These are phyloP conservation scores for Leucophenga montana DNA, from an alignment of 2,888 invertebrate genomes.

Conservation along the genomic window DNA sequence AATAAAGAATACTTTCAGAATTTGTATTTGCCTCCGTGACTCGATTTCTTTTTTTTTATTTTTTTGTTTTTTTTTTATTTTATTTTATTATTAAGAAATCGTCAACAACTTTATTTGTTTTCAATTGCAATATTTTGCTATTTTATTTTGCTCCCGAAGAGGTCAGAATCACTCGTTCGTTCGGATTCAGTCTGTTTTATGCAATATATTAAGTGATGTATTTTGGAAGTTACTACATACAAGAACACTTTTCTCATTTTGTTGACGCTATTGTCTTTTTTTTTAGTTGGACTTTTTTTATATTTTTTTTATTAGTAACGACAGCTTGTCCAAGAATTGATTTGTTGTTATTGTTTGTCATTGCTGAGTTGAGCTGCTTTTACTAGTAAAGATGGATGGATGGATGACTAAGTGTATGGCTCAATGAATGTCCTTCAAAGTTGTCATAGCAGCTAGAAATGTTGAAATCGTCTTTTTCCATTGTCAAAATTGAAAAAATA, in stretches of 20 bases:
- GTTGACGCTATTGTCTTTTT: background rate
- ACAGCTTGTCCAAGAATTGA: slow-evolving; percentile 64
- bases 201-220: slow-evolving; percentile 7
- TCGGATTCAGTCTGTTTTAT: slow-evolving; percentile 1
- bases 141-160: slow-evolving; percentile 21
- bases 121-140: slow-evolving; percentile 63
- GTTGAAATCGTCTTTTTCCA: slow-evolving; percentile 33
- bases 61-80: background rate
- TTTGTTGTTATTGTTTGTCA: slow-evolving; percentile 60
- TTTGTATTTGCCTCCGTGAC: background rate
- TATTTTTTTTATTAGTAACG: slow-evolving; percentile 63
- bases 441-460: slow-evolving; percentile 27
- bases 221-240: slow-evolving; percentile 29
- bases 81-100: slow-evolving; percentile 53
- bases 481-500: slow-evolving; percentile 63
- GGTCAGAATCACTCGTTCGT: no score
- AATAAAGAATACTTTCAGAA: background rate
- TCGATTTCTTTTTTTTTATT: background rate
- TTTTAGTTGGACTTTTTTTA: slow-evolving; percentile 22
- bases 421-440: slow-evolving; percentile 21
- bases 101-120: slow-evolving; percentile 66
- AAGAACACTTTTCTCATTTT: background rate
- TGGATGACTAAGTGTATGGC: slow-evolving; percentile 23
- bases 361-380: slow-evolving; percentile 32
- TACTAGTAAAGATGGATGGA: slow-evolving; percentile 47